Conservation (phyloP, 2,888 invertebrate species). For the Aradus depressus region DNA sequence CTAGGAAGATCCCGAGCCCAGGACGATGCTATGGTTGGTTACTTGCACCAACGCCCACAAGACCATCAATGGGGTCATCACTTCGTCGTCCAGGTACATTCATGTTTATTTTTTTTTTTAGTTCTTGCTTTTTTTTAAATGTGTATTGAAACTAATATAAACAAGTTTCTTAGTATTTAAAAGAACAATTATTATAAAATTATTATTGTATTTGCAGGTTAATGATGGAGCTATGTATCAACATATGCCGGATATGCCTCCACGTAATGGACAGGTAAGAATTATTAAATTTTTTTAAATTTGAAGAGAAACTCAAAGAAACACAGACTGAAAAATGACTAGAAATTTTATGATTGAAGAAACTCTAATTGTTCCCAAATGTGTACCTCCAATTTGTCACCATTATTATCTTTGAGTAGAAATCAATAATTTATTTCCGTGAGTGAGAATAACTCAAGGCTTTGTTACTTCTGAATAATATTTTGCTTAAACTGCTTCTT, state of each 20-base stretch:
- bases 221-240: constrained; percentile 25
- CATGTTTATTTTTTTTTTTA: not conserved
- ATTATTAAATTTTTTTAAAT: not conserved
- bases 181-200: not conserved
- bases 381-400: no score
- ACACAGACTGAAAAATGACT: no score
- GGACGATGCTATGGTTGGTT: constrained; percentile 87
- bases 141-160: not conserved
- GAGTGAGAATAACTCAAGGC: no score
- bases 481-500: no score
- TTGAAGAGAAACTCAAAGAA: no score
- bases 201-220: constrained; percentile 15
- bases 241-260: constrained; percentile 23
- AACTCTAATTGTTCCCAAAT: no score
- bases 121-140: not conserved
- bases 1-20: constrained; percentile 42
- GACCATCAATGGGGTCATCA: constrained; percentile 33
- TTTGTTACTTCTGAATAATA: no score
- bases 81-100: constrained; percentile 21
- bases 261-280: constrained; percentile 25
- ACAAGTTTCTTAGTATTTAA: not conserved
- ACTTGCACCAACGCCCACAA: constrained; percentile 76
- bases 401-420: no score
- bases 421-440: no score
- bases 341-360: no score